phyloP scores from a whole-genome alignment of 1,140 invertebrate species.

The Philopotamus ludificatus region DNA sequence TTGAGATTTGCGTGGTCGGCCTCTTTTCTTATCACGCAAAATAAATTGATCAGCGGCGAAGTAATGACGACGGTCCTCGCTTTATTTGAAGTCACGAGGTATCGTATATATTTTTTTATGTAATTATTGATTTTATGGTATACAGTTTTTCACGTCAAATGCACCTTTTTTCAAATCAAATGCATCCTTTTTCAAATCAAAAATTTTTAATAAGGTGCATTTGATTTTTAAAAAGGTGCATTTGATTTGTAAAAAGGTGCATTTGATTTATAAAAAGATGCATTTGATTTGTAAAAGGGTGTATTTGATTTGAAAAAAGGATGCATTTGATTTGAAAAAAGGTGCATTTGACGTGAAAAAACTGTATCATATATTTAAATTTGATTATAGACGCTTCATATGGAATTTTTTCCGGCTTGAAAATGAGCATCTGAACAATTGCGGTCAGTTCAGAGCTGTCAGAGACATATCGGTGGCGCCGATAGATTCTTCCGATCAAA shows the following conservation, averaged over 20 bases:
- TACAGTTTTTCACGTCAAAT: too few relatives aligned
- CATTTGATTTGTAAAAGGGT: neutral
- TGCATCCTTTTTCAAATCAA: too few relatives aligned
- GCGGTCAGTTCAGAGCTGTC: slow-evolving; percentile 98
- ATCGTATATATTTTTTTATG: too few relatives aligned
- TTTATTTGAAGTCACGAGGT: slow-evolving; percentile 94
- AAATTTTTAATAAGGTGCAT: too few relatives aligned
- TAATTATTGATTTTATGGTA: too few relatives aligned
- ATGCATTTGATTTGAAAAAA: neutral
- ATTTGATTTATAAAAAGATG: neutral
- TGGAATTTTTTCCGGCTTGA: slow-evolving; percentile 99
- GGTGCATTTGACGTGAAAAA: neutral
- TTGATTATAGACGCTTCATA: slow-evolving; percentile 79
- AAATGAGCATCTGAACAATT: slow-evolving; percentile 99
- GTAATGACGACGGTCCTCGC: slow-evolving; percentile 87
- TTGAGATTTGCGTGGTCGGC: slow-evolving; percentile 91
- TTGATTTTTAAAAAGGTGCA: too few relatives aligned
- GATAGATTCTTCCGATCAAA: slow-evolving; percentile 90
- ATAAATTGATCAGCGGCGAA: slow-evolving; percentile 75
- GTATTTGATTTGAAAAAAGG: too few relatives aligned
- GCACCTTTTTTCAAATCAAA: too few relatives aligned
- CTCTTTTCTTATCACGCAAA: slow-evolving; percentile 84
- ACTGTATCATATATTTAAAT: neutral
- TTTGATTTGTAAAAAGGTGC: too few relatives aligned
- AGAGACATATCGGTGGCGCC: slow-evolving; percentile 98